Conservation (phyloP, 2,113 vertebrate species). For the Callithrix jacchus region DNA sequence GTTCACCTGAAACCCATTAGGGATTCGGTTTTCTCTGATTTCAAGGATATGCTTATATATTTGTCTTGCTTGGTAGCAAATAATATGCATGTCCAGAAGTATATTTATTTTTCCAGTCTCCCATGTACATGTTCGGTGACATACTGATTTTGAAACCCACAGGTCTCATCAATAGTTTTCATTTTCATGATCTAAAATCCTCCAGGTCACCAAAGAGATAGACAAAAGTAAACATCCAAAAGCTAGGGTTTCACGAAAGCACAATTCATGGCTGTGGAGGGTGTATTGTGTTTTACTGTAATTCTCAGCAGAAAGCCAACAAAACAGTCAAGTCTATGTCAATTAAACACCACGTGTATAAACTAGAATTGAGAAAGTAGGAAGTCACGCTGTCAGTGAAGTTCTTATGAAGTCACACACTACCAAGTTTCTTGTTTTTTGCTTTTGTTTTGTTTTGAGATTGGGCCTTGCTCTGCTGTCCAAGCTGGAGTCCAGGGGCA, state of each 20-base stretch:
- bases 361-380: neutral
- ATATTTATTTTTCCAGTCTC: neutral
- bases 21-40: conserved; percentile 13
- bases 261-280: neutral
- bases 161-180: neutral
- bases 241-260: neutral
- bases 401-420: neutral
- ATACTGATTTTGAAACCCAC: neutral
- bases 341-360: neutral
- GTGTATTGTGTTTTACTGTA: neutral
- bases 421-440: no score
- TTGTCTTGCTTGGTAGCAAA: conserved; percentile 13
- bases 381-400: neutral
- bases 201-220: neutral
- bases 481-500: no score
- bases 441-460: no score
- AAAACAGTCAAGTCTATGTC: neutral
- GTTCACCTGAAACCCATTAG: neutral
- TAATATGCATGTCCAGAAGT: neutral
- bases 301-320: neutral
- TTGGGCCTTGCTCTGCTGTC: no score
- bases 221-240: neutral
- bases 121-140: neutral
- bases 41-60: neutral
- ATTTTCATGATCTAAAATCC: neutral